Evolutionary conservation across 23 tunicate species (phyloP).

Genomic region (Styela plicata): DNA sequence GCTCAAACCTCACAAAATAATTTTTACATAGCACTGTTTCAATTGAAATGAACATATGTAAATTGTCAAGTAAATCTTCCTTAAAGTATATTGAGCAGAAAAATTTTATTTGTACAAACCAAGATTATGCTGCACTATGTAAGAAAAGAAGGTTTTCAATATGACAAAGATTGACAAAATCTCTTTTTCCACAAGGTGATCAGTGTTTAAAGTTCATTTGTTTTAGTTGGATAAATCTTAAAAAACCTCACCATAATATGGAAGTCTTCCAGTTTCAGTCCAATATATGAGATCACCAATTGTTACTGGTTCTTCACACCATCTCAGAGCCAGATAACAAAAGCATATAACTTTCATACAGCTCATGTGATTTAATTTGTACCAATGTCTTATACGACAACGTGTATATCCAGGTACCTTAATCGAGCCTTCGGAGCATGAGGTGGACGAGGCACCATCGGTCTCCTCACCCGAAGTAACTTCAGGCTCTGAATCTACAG

Average conservation of each 20-base stretch:
- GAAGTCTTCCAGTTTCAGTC: slow-evolving; percentile 38
- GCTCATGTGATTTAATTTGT: background rate
- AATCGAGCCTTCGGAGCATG: background rate
- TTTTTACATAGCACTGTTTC: too few relatives aligned
- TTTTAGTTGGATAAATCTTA: background rate
- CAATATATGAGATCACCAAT: slow-evolving; percentile 43
- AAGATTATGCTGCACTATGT: too few relatives aligned
- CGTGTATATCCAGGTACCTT: background rate
- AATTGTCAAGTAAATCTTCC: too few relatives aligned
- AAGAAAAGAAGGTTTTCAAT: too few relatives aligned
- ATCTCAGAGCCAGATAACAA: slow-evolving; percentile 34
- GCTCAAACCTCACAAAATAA: background rate
- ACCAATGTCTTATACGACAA: background rate
- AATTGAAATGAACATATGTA: too few relatives aligned
- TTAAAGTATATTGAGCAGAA: too few relatives aligned
- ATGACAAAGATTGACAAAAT: too few relatives aligned
- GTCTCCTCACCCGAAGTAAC: background rate
- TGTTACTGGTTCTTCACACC: slow-evolving; percentile 46
- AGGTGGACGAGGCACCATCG: background rate
- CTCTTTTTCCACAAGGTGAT: background rate
- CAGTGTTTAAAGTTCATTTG: background rate
- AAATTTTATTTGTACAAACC: too few relatives aligned
- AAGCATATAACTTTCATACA: slow-evolving; percentile 19
- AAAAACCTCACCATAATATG: slow-evolving; percentile 26
- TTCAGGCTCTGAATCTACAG: slow-evolving; percentile 14